Evolutionary conservation across 2,888 invertebrate genomes (phyloP).

Genomic region (Zhuqinia jingwanae): DNA sequence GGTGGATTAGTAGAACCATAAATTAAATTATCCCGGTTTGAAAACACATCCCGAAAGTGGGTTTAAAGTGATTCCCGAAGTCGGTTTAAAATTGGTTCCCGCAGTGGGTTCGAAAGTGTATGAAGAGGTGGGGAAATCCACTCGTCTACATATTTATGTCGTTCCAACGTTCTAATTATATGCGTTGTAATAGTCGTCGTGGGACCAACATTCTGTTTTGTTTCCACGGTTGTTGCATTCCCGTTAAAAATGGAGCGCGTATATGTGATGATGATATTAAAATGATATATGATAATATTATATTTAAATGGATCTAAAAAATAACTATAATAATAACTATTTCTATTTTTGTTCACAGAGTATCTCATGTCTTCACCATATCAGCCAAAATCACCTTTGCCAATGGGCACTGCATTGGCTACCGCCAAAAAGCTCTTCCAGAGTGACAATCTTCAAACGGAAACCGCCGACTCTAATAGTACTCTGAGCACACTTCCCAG

Average conservation of each 20-base stretch:
- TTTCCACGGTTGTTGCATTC: background rate
- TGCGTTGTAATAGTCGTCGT: no score
- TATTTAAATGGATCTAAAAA: background rate
- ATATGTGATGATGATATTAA: background rate
- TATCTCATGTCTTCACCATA: conserved; percentile 79
- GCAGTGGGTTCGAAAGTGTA: no score
- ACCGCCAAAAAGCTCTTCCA: conserved; percentile 79
- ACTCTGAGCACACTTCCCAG: conserved; percentile 79
- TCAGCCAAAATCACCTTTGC: conserved; percentile 79
- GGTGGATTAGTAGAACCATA: no score
- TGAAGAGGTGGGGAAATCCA: no score
- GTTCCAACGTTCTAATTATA: no score
- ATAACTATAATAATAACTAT: background rate
- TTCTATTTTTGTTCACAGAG: conserved; percentile 72
- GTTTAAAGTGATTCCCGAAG: no score
- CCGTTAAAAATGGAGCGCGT: background rate
- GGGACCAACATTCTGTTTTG: background rate
- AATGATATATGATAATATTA: background rate
- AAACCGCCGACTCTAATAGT: conserved; percentile 79
- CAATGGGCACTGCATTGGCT: conserved; percentile 78
- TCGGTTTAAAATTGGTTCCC: no score
- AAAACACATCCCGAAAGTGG: no score
- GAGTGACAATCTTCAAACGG: conserved; percentile 79
- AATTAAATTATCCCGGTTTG: no score
- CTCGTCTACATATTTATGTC: no score